phyloP scores from a whole-genome alignment of 2,797 vertebrate species.

The Acrocephalus scirpaceus region DNA sequence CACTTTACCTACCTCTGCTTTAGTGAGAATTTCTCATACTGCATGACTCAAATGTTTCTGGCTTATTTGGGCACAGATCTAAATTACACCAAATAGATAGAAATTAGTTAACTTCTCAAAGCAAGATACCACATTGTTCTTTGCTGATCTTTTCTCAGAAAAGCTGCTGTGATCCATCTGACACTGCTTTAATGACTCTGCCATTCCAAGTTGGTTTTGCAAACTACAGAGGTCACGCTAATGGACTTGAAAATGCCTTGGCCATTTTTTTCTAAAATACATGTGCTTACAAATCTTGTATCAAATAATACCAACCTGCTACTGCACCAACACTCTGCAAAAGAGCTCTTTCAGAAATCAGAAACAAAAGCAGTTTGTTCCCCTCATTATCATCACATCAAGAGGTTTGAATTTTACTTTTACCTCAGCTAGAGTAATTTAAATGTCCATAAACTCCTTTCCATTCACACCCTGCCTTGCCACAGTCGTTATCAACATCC shows the following conservation, averaged over 20 bases:
- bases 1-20: neutral
- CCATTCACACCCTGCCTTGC: neutral
- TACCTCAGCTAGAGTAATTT: neutral
- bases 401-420: slow-evolving; percentile 16
- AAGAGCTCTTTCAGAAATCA: neutral
- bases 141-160: neutral
- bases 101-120: neutral
- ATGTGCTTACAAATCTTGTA: neutral
- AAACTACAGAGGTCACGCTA: neutral
- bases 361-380: slow-evolving; percentile 5
- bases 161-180: neutral
- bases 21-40: neutral
- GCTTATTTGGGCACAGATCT: neutral
- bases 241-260: neutral
- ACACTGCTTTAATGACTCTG: neutral
- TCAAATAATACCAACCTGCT: neutral
- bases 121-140: neutral
- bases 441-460: neutral
- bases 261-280: neutral
- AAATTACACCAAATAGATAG: neutral
- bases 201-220: neutral
- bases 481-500: neutral
- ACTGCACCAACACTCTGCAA: neutral
- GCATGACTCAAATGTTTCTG: neutral
- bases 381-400: neutral